Percentiles rank a stretch among this genome's conserved stretches.
Conservation (phyloP, 2,888 invertebrate genomes). For the Luffia ferchaultella region DNA sequence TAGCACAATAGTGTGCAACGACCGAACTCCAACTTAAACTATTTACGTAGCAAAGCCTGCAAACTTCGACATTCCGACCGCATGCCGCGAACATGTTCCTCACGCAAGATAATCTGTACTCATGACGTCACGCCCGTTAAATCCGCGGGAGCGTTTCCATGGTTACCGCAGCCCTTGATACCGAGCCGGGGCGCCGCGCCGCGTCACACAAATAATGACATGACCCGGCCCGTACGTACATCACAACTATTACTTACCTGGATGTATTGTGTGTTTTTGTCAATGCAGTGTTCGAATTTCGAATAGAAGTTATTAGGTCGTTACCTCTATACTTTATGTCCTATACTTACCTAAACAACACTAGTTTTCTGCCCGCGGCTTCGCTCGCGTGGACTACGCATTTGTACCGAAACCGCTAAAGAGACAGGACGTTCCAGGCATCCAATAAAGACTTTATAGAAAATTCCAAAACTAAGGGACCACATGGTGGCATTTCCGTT, state of each 20-base stretch:
- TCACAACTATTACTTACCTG: background rate
- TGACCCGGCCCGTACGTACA: background rate
- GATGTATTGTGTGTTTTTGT: no score
- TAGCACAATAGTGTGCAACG: background rate
- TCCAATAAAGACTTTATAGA: no score
- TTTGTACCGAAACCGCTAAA: no score
- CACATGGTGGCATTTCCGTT: no score
- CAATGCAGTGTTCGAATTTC: no score
- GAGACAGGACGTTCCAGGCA: no score
- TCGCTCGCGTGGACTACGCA: no score
- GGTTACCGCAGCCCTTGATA: conserved; percentile 35
- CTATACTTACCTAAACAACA: no score
- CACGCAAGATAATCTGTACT: conserved; percentile 23
- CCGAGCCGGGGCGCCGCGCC: conserved; percentile 22
- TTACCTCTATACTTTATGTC: no score
- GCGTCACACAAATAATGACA: background rate
- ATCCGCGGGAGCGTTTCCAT: conserved; percentile 31
- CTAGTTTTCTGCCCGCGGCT: no score
- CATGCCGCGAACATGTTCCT: conserved; percentile 32
- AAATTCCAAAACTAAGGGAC: no score
- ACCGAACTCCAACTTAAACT: conserved; percentile 36
- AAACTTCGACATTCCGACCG: conserved; percentile 39
- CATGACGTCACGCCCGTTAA: conserved; percentile 1
- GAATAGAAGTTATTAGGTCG: no score
- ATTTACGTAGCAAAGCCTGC: conserved; percentile 33